These are phyloP conservation scores for Antitype chi DNA, from an alignment of 2,888 invertebrate species.

Conservation along the genomic window DNA sequence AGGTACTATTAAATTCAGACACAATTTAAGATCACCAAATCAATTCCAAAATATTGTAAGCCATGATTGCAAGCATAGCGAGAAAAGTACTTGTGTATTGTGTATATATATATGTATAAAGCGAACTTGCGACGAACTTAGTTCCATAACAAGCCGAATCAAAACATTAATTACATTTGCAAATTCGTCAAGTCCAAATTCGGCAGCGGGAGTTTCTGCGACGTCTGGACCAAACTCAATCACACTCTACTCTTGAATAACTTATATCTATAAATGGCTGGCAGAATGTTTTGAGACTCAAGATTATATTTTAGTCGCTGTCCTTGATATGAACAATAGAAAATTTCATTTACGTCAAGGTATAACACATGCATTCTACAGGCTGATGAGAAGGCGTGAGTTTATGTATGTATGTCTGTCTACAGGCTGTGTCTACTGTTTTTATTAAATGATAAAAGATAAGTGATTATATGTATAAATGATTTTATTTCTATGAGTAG, in stretches of 20 bases:
- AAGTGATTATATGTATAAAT: too few species aligned
- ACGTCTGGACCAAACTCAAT: slow-evolving; percentile 36
- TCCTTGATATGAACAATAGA: background rate
- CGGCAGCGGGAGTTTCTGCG: slow-evolving; percentile 21
- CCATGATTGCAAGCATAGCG: background rate
- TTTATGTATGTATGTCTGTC: too few species aligned
- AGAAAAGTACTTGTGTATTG: slow-evolving; percentile 6
- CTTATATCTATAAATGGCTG: slow-evolving; percentile 11
- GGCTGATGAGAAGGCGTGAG: too few species aligned
- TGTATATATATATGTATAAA: background rate
- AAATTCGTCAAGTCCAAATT: slow-evolving; percentile 48
- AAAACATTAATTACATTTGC: slow-evolving; percentile 56
- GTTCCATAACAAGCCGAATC: slow-evolving; percentile 34
- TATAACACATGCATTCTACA: background rate
- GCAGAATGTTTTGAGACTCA: background rate
- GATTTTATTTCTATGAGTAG: too few species aligned
- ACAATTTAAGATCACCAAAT: slow-evolving; percentile 7
- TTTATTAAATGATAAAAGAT: too few species aligned
- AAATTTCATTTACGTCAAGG: background rate
- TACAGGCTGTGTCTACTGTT: too few species aligned
- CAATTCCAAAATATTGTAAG: background rate
- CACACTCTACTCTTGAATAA: slow-evolving; percentile 42
- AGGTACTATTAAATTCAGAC: background rate
- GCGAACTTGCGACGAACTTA: background rate
- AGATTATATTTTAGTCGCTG: background rate